Base-by-base conservation (phyloP, 1,140 invertebrate genomes). In the Caenorhabditis remanei region DNA sequence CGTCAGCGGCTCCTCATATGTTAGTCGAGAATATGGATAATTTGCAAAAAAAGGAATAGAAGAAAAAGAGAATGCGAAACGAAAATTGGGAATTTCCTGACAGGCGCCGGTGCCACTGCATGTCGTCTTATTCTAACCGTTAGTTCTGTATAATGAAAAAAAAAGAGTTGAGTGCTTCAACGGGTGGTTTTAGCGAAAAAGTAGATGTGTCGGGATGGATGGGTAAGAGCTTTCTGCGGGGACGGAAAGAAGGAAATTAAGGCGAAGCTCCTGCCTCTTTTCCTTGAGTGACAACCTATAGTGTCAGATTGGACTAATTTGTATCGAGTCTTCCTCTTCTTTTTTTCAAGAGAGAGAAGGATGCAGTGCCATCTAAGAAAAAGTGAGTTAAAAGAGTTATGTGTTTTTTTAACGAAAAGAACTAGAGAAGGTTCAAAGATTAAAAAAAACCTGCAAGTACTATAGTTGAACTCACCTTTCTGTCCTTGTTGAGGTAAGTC, bases 401-500 rank as follows among this genome's bases (percentile, higher is more conserved):
- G 43, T 79, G 43, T 50, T 79, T 79, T 48, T 53, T 71, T 32
- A 1, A 1, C 32, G 65, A 46, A 71, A 71, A 71, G 19, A 46
- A 46, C 32, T 32, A 32, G 2, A 32, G 32, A 32, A 32, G 32
- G n/a, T 21, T 58, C 16, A 71, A 21, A 71, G 19, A 4, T 46
- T 8, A 14, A 0, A 24, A 50, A 79, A 40, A 79, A 11, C 71
- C 14, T 16, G 9, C 19, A 24, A 16, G n/a, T 63, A 79, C 71
- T 79, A 46, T 79, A 79, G n/a, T 50, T 79, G 6, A 40, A 90
- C 90, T 56, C n/a, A 90, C 90, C 90, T 91, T 91, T 86, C 90
- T 90, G 58, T 91, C 90, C 87, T 91, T 91, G 89, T 91, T 91
- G 86, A 91, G 88, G 85, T 91, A 91, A 75, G 90, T 90, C 75